These are phyloP conservation scores for Archocentrus centrarchus DNA, from an alignment of 2,113 vertebrate species.

Conservation along the genomic window DNA sequence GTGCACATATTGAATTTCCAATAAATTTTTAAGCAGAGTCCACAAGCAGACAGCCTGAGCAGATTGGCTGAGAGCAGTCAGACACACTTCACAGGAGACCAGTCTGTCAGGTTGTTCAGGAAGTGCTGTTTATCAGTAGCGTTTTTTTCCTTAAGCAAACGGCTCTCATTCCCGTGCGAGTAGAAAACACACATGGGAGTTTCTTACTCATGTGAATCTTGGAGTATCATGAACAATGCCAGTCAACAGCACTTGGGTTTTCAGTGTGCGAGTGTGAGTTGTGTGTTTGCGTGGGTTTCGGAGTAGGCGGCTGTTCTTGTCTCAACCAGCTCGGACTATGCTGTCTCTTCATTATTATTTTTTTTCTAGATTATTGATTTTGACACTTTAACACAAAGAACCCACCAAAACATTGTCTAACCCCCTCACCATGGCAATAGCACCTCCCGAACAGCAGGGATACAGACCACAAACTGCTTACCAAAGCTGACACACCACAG, in stretches of 20 bases:
- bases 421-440: not conserved
- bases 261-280: conserved; percentile 31
- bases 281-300: conserved; percentile 55
- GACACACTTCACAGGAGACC: conserved; percentile 19
- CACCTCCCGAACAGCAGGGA: not conserved
- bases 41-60: not conserved
- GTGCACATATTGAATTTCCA: not conserved
- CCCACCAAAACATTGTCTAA: not conserved
- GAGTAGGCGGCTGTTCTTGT: conserved; percentile 57
- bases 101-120: conserved; percentile 62
- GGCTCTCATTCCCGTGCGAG: not conserved
- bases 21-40: not conserved
- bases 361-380: conserved; percentile 14
- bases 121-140: not conserved
- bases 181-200: conserved; percentile 10
- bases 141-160: conserved; percentile 16
- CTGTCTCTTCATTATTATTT: conserved; percentile 19
- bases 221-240: conserved; percentile 27
- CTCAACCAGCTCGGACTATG: conserved; percentile 29
- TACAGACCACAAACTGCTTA: not conserved
- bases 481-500: not conserved
- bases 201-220: conserved; percentile 30
- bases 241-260: conserved; percentile 39
- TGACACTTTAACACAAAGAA: not conserved
- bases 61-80: not conserved